These are phyloP conservation scores for Limnothrissa miodon DNA, from an alignment of 2,113 vertebrate species.

Conservation along the genomic window DNA sequence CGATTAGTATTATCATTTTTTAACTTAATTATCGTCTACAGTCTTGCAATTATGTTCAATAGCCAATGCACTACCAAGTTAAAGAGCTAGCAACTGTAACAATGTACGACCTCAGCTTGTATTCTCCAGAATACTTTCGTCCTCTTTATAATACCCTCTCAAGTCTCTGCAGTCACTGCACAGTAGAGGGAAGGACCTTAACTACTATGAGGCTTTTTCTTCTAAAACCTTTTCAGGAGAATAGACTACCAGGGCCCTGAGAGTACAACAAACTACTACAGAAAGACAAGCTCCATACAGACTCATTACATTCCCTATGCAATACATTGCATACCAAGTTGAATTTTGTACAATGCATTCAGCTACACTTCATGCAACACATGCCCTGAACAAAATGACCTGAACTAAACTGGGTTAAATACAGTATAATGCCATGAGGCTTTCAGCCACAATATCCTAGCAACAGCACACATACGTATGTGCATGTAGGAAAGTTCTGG, in stretches of 20 bases:
- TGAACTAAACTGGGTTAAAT: background rate
- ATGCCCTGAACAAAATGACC: background rate
- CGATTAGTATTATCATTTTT: background rate
- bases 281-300: too few relatives aligned
- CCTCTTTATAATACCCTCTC: constrained; percentile 41
- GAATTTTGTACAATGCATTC: background rate
- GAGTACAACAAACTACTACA: background rate
- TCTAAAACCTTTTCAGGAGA: background rate
- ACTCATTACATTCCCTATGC: too few relatives aligned
- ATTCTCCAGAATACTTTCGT: constrained; percentile 42
- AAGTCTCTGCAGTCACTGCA: constrained; percentile 32
- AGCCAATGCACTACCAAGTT: constrained; percentile 22
- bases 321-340: too few relatives aligned
- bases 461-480: background rate
- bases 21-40: background rate
- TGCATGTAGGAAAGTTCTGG: background rate
- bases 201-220: constrained; percentile 39
- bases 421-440: background rate
- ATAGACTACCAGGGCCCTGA: background rate
- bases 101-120: constrained; percentile 34
- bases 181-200: constrained; percentile 38
- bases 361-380: background rate
- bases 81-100: constrained; percentile 31
- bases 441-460: background rate
- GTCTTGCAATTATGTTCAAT: constrained; percentile 30